Percentiles rank a stretch among this genome's conserved stretches.
phyloP scores from a whole-genome alignment of 2,888 invertebrate species.

The Helleia helle region DNA sequence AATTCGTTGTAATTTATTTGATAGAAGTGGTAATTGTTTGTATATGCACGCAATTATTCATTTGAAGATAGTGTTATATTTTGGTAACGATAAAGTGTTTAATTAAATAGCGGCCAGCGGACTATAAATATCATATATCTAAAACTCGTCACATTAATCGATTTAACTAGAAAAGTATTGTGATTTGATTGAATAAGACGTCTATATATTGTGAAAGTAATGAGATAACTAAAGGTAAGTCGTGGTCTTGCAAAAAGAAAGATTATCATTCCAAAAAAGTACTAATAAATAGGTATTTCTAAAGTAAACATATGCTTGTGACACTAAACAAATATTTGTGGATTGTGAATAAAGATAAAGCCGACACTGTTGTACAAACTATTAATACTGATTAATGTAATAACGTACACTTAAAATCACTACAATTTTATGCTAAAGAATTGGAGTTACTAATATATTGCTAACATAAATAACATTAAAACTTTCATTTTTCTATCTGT shows the following conservation, averaged over 20 bases:
- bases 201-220: slow-evolving; percentile 55
- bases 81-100: neutral
- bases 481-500: too few species aligned
- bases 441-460: too few species aligned
- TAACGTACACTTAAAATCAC: too few species aligned
- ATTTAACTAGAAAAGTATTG: slow-evolving; percentile 50
- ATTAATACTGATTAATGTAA: too few species aligned
- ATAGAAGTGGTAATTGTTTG: neutral
- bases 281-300: neutral
- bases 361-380: too few species aligned
- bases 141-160: slow-evolving; percentile 41
- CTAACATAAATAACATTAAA: too few species aligned
- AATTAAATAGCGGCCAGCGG: neutral
- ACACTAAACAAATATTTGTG: neutral
- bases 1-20: slow-evolving; percentile 8
- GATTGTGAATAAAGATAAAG: too few species aligned
- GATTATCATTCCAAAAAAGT: neutral
- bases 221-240: slow-evolving; percentile 54
- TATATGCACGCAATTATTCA: neutral
- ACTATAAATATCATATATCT: neutral
- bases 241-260: too few species aligned
- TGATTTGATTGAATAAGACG: slow-evolving; percentile 48
- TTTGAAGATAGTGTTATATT: neutral
- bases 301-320: slow-evolving; percentile 5
- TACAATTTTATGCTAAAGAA: too few species aligned